phyloP scores from a whole-genome alignment of 2,888 invertebrate species.

The Endomychus coccineus region DNA sequence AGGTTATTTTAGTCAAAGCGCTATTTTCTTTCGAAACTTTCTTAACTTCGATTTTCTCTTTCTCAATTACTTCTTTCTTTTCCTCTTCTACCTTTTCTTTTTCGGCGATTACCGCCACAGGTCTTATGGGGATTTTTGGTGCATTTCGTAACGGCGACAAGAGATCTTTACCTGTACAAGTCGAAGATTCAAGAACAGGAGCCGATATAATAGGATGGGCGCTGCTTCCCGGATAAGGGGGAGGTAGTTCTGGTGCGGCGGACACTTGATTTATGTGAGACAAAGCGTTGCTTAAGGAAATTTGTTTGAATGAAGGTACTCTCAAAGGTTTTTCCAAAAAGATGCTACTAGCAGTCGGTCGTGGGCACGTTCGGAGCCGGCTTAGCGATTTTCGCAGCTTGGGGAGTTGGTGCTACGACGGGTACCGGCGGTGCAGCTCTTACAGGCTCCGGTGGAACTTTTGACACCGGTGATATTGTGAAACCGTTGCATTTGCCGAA shows the following conservation, averaged over 20 bases:
- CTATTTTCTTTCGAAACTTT: slow-evolving; percentile 30
- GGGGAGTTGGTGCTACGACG: no score
- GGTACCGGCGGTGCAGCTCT: slow-evolving; percentile 50
- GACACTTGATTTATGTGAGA: slow-evolving; percentile 43
- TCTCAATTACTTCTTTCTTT: slow-evolving; percentile 25
- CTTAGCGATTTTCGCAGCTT: no score
- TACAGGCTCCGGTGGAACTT: slow-evolving; percentile 39
- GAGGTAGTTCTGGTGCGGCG: slow-evolving; percentile 52
- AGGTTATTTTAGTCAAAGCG: slow-evolving; percentile 63
- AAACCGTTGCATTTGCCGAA: slow-evolving; percentile 87
- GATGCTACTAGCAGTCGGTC: slow-evolving; percentile 20
- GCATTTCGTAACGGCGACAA: slow-evolving; percentile 56
- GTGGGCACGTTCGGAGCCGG: no score
- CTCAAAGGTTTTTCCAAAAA: slow-evolving; percentile 29
- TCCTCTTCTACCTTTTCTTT: slow-evolving; percentile 17
- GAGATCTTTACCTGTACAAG: slow-evolving; percentile 68
- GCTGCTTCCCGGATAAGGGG: slow-evolving; percentile 54
- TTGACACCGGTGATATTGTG: slow-evolving; percentile 55
- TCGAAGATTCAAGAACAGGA: slow-evolving; percentile 74
- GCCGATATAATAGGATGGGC: slow-evolving; percentile 72
- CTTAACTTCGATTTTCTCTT: slow-evolving; percentile 28
- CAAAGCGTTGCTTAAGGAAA: slow-evolving; percentile 41
- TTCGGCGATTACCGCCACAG: slow-evolving; percentile 52
- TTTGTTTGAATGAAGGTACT: slow-evolving; percentile 40
- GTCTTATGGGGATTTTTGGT: slow-evolving; percentile 52